Percentiles rank a stretch among this genome's conserved stretches.
Conservation (phyloP, 2,888 invertebrate species). For the Chrysolina oricalcia region DNA sequence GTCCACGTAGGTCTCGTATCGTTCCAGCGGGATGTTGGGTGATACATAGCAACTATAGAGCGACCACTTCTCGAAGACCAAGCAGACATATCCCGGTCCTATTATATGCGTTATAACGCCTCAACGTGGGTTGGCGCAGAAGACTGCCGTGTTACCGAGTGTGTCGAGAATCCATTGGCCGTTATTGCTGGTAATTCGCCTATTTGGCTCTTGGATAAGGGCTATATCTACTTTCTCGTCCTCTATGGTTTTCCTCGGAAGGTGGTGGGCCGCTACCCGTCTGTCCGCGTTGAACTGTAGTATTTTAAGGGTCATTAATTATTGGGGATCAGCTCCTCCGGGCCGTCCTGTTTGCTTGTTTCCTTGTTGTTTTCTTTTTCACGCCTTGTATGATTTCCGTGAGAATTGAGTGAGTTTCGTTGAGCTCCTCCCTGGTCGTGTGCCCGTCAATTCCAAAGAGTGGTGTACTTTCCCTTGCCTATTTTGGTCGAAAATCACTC, state of each 20-base stretch:
- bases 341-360: too few species aligned
- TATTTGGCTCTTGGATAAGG: conserved; percentile 25
- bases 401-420: not conserved
- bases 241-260: not conserved
- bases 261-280: conserved; percentile 4
- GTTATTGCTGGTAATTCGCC: not conserved
- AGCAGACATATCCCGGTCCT: conserved; percentile 19
- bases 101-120: not conserved
- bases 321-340: not conserved
- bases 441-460: not conserved
- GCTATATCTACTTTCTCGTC: not conserved
- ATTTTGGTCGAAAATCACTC: not conserved
- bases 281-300: conserved; percentile 29
- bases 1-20: not conserved
- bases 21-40: not conserved
- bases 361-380: too few species aligned
- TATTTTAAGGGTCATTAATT: not conserved
- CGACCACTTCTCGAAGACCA: not conserved
- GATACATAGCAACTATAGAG: not conserved
- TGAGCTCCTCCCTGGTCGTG: not conserved
- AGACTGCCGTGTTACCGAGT: not conserved
- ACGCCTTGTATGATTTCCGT: not conserved
- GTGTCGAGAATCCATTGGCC: not conserved
- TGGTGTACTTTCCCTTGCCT: not conserved
- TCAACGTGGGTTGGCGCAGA: not conserved